Evolutionary conservation across 2,113 vertebrate genomes (phyloP), one percentile per base, ranked within the genome.

Genomic region (Oreochromis tanganicae): DNA sequence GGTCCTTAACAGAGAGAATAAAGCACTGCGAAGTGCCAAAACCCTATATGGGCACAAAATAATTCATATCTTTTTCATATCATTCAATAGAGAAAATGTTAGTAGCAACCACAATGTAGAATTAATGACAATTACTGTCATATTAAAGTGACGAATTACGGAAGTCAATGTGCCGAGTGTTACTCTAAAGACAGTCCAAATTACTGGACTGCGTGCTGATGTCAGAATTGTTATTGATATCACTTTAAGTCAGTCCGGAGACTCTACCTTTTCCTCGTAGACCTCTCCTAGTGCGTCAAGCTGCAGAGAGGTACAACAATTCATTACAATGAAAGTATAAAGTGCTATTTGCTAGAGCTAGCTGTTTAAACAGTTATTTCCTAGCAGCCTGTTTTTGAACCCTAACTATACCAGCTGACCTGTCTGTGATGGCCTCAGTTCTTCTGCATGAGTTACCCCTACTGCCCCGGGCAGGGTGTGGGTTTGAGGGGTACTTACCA

Each of bases 401-500:
- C 59, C 48, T 88, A 82, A 89, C 56, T 71, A 38, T 9, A 80
- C 46, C 29, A 88, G 88, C 85, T 88, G 88, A 90, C 89, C 89
- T 88, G 84, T 86, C 54, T 32, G 46, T 82, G 63, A 63, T 84
- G 90, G 92, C 92, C 92, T 96, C 93, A 94, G 95, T 95, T 94
- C 93, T 92, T 92, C 94, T 91, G 94, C 88, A 56, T 73, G 93
- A 94, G 57, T 88, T 95, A 95, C 93, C 93, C 90, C 95, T 95
- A 95, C 94, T 95, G 95, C 92, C 89, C 91, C 83, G 87, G 86
- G 87, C 91, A 95, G 93, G 94, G 90, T 80, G 82, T 87, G 85
- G 91, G 88, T 95, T 88, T 92, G 86, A 85, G 87, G 91, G 95
- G 97, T 99, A 99, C 98, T 99, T 98, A 99, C 98, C 98, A 99